Base-by-base conservation (phyloP, 2,888 invertebrate species). In the Seladonia tumulorum region DNA sequence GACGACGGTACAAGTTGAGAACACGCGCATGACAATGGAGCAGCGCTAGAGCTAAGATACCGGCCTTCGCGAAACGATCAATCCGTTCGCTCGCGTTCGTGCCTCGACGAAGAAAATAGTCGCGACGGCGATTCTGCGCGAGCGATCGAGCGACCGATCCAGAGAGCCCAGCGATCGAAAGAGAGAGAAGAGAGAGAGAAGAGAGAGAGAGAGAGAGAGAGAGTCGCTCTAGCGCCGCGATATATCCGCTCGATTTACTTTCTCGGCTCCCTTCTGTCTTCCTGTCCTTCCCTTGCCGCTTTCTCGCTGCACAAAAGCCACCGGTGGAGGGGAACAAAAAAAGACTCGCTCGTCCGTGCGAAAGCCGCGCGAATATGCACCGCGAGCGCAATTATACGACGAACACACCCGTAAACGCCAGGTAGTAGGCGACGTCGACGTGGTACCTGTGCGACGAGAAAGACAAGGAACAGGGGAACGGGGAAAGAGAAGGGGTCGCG, bases 191-290 rank as follows among this genome's bases (percentile, higher is more conserved):
- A 53, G 80, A 57, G 18, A 73, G 35, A 53, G 82, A 73, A 5
- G 16, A 63, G 60, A 53, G 79, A 72, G 49, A 71, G 25, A 73
- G 68, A 10, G 29, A 76, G 45, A 45, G 82, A 73, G 72, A 70
- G 68, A 35, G 47, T 39, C 70, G 76, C 57, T 88, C 89, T 81
- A 89, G 88, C 89, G 84, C 86, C 89, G 87, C 89, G 90, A 90
- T 89, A 89, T 90, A 89, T 90, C 90, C 90, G 90, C 90, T 90
- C 90, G 90, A 90, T 90, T 90, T 90, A 90, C 90, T 90, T 90
- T 90, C 88, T 86, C 90, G 91, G 79, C 89, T 89, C 90, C 90
- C 91, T 92, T 90, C 91, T 90, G 91, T 91, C 90, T 89, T 89
- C 90, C 93, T 91, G 90, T 89, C 90, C 89, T 87, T 79, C 87